Base-by-base conservation (phyloP, 2,113 vertebrate species). In the Eurypyga helias region DNA sequence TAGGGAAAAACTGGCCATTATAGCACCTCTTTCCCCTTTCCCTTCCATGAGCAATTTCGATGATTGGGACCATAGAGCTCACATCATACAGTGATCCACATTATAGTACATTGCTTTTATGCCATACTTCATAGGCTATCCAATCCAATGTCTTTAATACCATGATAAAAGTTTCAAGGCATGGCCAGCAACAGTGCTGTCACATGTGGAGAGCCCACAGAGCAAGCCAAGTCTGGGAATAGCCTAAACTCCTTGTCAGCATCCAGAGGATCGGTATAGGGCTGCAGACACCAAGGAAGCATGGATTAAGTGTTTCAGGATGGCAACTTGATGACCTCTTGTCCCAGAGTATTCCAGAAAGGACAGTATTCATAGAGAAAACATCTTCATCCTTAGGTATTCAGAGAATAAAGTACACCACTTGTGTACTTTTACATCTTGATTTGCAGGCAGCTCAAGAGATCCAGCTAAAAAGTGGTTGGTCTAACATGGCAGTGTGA, bases 1-100 rank as follows among this genome's bases (percentile, higher is more conserved):
- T 0, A 73, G 25, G 17, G 4, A 49, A 1, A 2, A 49, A 13
- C 1, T 75, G 26, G 5, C 9, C 20, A 16, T n/a, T 31, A 36
- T 1, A 49, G 6, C 13, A 49, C 18, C 8, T 4, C 11, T 80
- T 83, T 72, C 17, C 34, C 23, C 7, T 55, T 62, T 11, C 25
- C 6, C 7, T 89, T 86, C 55, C 29, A 20, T 33, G 15, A 54
- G 3, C 6, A 78, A 9, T 83, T 58, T 46, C 2, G 1, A 31
- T 64, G 9, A 38, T 75, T 87, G 81, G 21, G 9, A 65, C 21
- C 13, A 18, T 6, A 13, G 10, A 25, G 8, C 54, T 93, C 55
- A 25, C 25, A 25, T 34, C 26, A 31, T 24, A 43, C 10, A 24
- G 0, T 48, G 18, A 60, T 28, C 45, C 48, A 24, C 29, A 28